Evolutionary conservation across 2,113 vertebrate species (phyloP).

Genomic region (Gymnogyps californianus): DNA sequence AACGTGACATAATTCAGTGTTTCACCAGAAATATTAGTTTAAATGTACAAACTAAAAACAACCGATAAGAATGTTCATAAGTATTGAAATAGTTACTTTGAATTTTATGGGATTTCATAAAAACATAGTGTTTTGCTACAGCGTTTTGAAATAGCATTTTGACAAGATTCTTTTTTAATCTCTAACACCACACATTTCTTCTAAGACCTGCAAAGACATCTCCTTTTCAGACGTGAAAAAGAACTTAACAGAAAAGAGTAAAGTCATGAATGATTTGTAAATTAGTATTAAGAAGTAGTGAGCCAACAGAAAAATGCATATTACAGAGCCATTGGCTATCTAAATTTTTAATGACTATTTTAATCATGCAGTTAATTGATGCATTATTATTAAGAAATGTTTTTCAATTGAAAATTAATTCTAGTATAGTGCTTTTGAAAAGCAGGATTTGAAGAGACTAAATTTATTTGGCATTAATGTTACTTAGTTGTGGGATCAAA

Average conservation of each 20-base stretch:
- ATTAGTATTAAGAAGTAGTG: background rate
- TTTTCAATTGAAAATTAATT: background rate
- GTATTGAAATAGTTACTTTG: background rate
- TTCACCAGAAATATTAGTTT: background rate
- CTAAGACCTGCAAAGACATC: background rate
- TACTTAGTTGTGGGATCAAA: background rate
- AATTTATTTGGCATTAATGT: background rate
- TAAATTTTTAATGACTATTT: background rate
- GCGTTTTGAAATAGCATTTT: background rate
- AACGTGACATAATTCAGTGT: background rate
- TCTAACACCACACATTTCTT: background rate
- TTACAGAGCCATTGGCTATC: background rate
- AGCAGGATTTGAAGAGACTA: background rate
- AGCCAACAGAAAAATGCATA: background rate
- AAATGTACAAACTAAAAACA: background rate
- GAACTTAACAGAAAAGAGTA: background rate
- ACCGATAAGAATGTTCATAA: background rate
- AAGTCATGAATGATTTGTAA: background rate
- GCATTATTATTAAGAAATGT: background rate
- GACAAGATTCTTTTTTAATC: background rate
- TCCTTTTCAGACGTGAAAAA: background rate
- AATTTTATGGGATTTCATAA: conserved; percentile 2
- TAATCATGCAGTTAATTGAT: background rate
- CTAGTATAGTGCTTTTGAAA: background rate
- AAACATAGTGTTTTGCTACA: background rate